These are phyloP conservation scores for Neolamprologus sp. DNA, from an alignment of 2,113 vertebrate genomes.

Conservation along the genomic window DNA sequence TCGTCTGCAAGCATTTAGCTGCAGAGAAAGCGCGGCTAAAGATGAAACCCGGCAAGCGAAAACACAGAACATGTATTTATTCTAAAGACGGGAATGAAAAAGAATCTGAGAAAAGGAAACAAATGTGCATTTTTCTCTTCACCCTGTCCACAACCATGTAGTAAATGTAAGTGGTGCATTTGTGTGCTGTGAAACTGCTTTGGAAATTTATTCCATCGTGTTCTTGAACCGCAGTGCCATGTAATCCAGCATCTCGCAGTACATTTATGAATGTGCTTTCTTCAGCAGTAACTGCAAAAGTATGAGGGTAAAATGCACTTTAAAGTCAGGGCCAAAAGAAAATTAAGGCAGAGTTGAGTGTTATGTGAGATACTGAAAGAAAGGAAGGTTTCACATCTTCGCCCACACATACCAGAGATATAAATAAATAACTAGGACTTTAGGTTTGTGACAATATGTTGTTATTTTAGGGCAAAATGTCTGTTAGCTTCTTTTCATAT, in stretches of 20 bases:
- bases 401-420: neutral
- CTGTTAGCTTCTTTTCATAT: neutral
- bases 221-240: conserved; percentile 18
- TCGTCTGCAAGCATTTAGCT: neutral
- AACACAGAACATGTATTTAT: neutral
- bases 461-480: neutral
- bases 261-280: neutral
- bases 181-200: neutral
- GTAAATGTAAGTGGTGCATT: neutral
- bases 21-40: neutral
- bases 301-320: neutral
- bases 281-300: conserved; percentile 8
- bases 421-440: neutral
- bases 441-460: neutral
- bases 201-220: neutral
- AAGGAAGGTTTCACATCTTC: neutral
- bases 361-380: neutral
- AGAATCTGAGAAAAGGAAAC: neutral
- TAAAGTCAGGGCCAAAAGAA: conserved; percentile 1
- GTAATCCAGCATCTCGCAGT: neutral
- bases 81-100: neutral
- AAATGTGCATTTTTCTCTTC: neutral
- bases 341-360: neutral
- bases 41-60: neutral
- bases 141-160: neutral